Evolutionary conservation across 2,797 vertebrate genomes (phyloP).

Genomic region (Buceros bicornis): DNA sequence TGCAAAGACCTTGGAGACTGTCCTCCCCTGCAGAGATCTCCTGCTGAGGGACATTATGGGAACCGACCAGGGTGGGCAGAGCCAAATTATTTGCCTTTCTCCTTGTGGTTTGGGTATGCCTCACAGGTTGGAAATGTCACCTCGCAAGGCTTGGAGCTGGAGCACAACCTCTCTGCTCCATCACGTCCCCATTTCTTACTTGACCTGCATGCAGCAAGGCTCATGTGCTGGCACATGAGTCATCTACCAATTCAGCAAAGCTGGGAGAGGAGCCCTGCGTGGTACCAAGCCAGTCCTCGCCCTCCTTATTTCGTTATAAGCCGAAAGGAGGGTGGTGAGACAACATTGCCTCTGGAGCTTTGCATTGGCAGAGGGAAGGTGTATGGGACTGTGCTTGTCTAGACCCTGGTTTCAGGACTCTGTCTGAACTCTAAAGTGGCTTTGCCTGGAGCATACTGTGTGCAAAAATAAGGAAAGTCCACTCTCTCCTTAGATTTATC

Average conservation of each 20-base stretch:
- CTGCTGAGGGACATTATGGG: background rate
- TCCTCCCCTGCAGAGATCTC: background rate
- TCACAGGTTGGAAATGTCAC: background rate
- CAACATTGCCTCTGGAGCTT: background rate
- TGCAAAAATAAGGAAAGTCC: background rate
- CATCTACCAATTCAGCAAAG: background rate
- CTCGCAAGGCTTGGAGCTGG: background rate
- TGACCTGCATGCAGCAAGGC: background rate
- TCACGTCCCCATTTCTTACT: accelerated
- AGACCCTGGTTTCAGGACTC: background rate
- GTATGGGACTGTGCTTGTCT: background rate
- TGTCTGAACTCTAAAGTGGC: background rate
- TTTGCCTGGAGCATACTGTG: background rate
- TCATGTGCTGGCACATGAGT: background rate
- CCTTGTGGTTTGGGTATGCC: background rate
- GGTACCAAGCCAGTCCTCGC: background rate
- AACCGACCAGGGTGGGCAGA: background rate
- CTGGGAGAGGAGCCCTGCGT: background rate
- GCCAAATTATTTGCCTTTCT: background rate
- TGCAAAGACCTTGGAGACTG: background rate
- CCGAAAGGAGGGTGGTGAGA: background rate
- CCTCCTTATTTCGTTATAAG: accelerated
- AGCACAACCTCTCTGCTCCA: background rate
- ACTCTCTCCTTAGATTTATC: background rate
- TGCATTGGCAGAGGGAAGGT: background rate